Base-by-base conservation (phyloP, 30 jellyfish, hydroid and myxozoan genomes). In the Clytia hemisphaerica region DNA sequence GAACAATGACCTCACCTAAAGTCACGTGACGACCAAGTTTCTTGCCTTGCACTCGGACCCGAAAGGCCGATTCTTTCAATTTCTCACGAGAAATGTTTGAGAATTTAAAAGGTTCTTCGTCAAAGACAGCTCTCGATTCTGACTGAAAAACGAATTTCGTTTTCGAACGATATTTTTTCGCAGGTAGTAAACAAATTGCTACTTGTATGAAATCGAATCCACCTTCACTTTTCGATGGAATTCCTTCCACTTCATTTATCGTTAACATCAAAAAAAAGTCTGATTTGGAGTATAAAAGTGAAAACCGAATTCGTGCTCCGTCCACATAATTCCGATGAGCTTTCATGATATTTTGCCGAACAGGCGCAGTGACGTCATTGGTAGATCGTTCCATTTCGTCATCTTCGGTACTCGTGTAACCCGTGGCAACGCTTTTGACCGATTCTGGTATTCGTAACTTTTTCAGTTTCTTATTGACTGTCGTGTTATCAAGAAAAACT, bases 41-140 rank as follows among this genome's bases (percentile, higher is more conserved):
- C 72, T 83, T 73, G 76, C 96, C 96, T 78, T 86, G 79, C 47
- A 86, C 38, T 4, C 96, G 94, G 55, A 86, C 63, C 16, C 96
- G 75, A 65, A 86, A 32, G 2, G 96, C 93, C 24, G 94, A 78
- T 37, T 54, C 61, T 55, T 78, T 78, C 59, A 86, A 44, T 58
- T 73, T 88, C 28, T 61, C 84, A 33, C 94, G 53, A 9, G 87
- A 35, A 45, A 86, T 85, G 54, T 73, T 79, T 25, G 96, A 73
- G 42, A 78, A 79, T 36, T 65, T 86, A 48, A 72, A 86, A 24
- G 84, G 61, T 2, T 86, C 78, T 15, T 81, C 32, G 5, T 19
- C 71, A 19, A 5, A 22, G 19, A 22, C 44, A 19, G 26, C 6
- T 27, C 5, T 21, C 2, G 15, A 5, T 28, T 29, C 19, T 14